phyloP scores from a whole-genome alignment of 2,888 invertebrate genomes.

The Oligia strigilis region DNA sequence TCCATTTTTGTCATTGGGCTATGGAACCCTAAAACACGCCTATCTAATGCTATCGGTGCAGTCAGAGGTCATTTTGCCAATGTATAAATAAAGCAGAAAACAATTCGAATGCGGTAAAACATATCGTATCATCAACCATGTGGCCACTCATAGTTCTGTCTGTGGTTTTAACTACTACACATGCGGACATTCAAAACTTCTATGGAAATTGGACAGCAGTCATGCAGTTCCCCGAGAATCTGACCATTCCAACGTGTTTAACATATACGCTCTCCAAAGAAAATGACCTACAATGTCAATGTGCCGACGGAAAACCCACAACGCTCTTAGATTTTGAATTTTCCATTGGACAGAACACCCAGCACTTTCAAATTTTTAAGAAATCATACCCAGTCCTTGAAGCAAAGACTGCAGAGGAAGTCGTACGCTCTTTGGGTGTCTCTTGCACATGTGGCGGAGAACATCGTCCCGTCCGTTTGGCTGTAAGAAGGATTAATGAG shows the following conservation, averaged over 20 bases:
- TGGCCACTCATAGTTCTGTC: constrained; percentile 3
- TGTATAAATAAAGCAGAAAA: constrained; percentile 6
- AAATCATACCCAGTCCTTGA: constrained; percentile 2
- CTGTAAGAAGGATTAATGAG: constrained; percentile 6
- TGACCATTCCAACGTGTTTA: background rate
- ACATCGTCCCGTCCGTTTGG: background rate
- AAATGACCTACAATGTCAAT: constrained; percentile 4
- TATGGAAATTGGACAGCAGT: constrained; percentile 13
- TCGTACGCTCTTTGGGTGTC: background rate
- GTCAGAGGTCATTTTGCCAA: constrained; percentile 18
- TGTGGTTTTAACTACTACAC: constrained; percentile 5
- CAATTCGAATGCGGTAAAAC: background rate
- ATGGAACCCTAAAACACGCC: background rate
- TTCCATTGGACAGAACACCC: background rate
- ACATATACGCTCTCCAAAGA: background rate
- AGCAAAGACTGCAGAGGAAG: background rate
- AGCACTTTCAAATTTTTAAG: background rate
- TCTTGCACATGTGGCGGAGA: background rate
- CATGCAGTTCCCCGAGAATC: background rate
- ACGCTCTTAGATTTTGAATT: constrained; percentile 3
- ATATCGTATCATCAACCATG: constrained; percentile 5
- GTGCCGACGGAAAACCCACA: constrained; percentile 7
- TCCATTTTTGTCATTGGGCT: background rate
- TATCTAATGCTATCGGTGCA: background rate
- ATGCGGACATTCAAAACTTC: background rate